A percentile compares a stretch with the other conserved stretches of the same genome.
Conservation (phyloP, 2,113 vertebrate species). For the Osmerus mordax region DNA sequence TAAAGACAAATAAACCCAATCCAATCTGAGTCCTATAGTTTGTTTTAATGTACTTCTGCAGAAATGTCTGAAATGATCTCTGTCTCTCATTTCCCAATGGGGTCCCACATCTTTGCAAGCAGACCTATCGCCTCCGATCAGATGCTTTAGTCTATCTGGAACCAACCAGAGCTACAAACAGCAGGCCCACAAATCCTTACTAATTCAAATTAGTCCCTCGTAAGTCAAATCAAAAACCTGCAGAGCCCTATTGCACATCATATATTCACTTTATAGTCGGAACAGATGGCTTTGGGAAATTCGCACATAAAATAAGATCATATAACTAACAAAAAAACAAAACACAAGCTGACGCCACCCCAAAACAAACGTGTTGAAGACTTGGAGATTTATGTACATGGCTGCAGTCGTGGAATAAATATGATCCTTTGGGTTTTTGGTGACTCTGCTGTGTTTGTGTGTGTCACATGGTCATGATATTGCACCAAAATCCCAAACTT, state of each 20-base stretch:
- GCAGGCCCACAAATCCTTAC: constrained; percentile 23
- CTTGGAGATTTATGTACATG: background rate
- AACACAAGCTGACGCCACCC: constrained; percentile 29
- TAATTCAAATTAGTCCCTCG: constrained; percentile 32
- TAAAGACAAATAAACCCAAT: too few species aligned
- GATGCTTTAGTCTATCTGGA: constrained; percentile 8
- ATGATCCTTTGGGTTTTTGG: background rate
- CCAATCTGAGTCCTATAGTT: too few species aligned
- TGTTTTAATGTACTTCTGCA: too few species aligned
- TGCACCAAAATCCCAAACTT: too few species aligned
- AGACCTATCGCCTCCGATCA: constrained; percentile 15
- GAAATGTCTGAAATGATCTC: too few species aligned
- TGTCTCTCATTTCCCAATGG: too few species aligned
- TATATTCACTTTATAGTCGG: constrained; percentile 16
- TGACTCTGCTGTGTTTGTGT: background rate
- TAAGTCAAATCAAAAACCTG: constrained; percentile 23
- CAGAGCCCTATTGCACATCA: constrained; percentile 4
- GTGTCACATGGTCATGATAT: background rate
- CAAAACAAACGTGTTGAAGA: background rate
- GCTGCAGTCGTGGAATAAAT: background rate
- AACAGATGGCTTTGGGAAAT: constrained; percentile 19
- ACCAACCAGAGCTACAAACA: constrained; percentile 14
- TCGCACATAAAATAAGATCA: constrained; percentile 15
- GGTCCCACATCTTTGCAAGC: background rate
- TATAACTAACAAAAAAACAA: constrained; percentile 18